Evolutionary conservation across 2,888 invertebrate species (phyloP), one percentile per base, ranked within the genome.

Genomic region (Leptodirus hochenwartii): DNA sequence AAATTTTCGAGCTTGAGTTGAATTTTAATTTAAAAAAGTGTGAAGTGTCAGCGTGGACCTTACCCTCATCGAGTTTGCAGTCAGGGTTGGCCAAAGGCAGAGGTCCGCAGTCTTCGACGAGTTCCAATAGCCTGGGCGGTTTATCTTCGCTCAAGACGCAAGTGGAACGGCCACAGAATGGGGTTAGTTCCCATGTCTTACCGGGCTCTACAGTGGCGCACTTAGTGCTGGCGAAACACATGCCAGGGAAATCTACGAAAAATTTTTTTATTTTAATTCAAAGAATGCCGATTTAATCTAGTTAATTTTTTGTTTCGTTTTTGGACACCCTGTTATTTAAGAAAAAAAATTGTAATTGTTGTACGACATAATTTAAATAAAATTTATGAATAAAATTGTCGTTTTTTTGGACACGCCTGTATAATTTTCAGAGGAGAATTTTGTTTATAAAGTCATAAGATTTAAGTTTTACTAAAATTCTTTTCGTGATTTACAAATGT

Each of bases 111-210:
- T 87, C 87, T 49, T 85, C 82, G 1, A 84, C 84, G 43, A 81
- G 61, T 58, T 85, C 84, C 40, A 84, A 60, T 1, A 85, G 68
- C 45, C 78, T 70, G 20, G 74, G 70, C 17, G 76, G 69, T 39
- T 66, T 62, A 49, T 81, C 78, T 39, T 81, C 78, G 40, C 75
- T 74, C 42, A 73, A 64, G 3, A 84, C 78, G 58, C 87, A 87
- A 31, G 81, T 82, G 44, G 82, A 81, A 41, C 80, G 72, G n/a
- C 87, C 87, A 48, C 87, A 87, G 74, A 87, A 87, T 4, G 87
- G 87, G 2, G 76, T 63, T 43, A 87, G 56, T 31, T 84, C 84
- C 87, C 87, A 87, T 34, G 73, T 62, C 56, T 82, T 74, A 36
- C 75, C 77, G 3, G 82, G 80, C 50, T 84, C 82, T 30, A 85